A percentile compares a stretch with the other conserved stretches of the same genome.
Evolutionary conservation across 1,140 invertebrate genomes (phyloP).

Genomic region (Bombus ignitus): DNA sequence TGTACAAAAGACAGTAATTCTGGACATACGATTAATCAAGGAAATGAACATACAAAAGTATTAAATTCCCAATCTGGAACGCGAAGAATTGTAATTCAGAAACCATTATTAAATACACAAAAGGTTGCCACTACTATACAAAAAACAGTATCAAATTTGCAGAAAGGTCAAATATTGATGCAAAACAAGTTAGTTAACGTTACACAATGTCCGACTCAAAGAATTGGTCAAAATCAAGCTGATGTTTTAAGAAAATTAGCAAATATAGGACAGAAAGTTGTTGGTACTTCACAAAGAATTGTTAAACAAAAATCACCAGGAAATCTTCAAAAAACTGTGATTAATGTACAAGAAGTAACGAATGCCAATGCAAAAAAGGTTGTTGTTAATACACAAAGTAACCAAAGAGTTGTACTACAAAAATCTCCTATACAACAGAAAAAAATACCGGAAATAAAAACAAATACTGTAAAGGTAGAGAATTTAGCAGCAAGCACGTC

Average conservation of each 20-base stretch:
- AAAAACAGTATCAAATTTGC: slow-evolving; percentile 70
- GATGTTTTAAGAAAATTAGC: slow-evolving; percentile 36
- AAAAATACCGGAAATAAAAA: slow-evolving; percentile 72
- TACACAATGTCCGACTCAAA: slow-evolving; percentile 9
- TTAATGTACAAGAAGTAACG: slow-evolving; percentile 43
- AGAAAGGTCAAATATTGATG: slow-evolving; percentile 54
- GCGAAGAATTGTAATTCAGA: slow-evolving; percentile 72
- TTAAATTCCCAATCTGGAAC: slow-evolving; percentile 42
- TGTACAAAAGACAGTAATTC: slow-evolving; percentile 44
- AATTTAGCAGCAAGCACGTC: slow-evolving; percentile 83
- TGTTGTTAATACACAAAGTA: slow-evolving; percentile 58
- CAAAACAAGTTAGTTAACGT: slow-evolving; percentile 39
- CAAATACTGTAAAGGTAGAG: slow-evolving; percentile 82
- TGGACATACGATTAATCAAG: slow-evolving; percentile 25
- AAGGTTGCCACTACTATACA: slow-evolving; percentile 68
- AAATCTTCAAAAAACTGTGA: slow-evolving; percentile 52
- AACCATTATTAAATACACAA: slow-evolving; percentile 62
- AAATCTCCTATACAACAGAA: slow-evolving; percentile 63
- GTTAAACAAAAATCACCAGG: slow-evolving; percentile 33
- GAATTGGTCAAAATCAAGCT: slow-evolving; percentile 13
- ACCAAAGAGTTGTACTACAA: slow-evolving; percentile 80
- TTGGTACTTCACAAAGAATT: slow-evolving; percentile 42
- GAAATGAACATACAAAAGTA: slow-evolving; percentile 45
- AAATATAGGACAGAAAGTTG: slow-evolving; percentile 21
- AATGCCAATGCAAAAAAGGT: slow-evolving; percentile 59